Percentiles rank a stretch among this genome's conserved stretches.
These are phyloP conservation scores for Patella depressa DNA, from an alignment of 2,888 invertebrate species.

Conservation along the genomic window DNA sequence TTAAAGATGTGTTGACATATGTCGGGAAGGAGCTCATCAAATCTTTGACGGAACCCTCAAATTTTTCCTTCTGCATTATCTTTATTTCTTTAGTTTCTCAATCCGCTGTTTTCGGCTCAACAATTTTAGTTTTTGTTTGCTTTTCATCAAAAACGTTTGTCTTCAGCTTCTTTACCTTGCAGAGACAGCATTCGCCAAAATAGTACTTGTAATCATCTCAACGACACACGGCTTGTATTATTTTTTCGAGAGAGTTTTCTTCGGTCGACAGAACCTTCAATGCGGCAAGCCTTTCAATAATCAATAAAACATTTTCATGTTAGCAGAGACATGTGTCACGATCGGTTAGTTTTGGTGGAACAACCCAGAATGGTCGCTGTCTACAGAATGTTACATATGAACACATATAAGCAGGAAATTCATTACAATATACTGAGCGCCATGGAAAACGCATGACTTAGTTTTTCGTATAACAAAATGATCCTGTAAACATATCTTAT, in stretches of 20 bases:
- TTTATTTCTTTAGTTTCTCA: background rate
- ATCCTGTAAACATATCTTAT: too few relatives aligned
- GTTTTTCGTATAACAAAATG: too few relatives aligned
- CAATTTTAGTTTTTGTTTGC: background rate
- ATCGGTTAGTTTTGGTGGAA: slow-evolving; percentile 30
- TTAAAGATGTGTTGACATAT: too few relatives aligned
- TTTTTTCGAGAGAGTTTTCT: too few relatives aligned
- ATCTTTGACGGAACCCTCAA: slow-evolving; percentile 19
- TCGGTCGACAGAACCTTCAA: background rate
- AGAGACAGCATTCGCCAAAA: too few relatives aligned
- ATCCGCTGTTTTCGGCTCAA: background rate
- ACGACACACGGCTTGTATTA: too few relatives aligned
- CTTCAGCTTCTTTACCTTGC: too few relatives aligned
- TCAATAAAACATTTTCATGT: slow-evolving; percentile 35
- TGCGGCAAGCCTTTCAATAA: slow-evolving; percentile 22
- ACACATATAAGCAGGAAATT: slow-evolving; percentile 34
- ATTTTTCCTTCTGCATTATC: slow-evolving; percentile 25
- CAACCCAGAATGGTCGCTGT: slow-evolving; percentile 39
- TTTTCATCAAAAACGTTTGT: background rate
- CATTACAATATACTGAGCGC: slow-evolving; percentile 26
- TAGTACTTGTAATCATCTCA: background rate
- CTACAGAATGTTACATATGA: slow-evolving; percentile 37
- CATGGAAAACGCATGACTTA: too few relatives aligned
- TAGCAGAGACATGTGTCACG: slow-evolving; percentile 42
- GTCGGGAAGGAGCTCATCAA: too few relatives aligned